Conservation (phyloP, 2,888 invertebrate species). For the Julus scandinavius region DNA sequence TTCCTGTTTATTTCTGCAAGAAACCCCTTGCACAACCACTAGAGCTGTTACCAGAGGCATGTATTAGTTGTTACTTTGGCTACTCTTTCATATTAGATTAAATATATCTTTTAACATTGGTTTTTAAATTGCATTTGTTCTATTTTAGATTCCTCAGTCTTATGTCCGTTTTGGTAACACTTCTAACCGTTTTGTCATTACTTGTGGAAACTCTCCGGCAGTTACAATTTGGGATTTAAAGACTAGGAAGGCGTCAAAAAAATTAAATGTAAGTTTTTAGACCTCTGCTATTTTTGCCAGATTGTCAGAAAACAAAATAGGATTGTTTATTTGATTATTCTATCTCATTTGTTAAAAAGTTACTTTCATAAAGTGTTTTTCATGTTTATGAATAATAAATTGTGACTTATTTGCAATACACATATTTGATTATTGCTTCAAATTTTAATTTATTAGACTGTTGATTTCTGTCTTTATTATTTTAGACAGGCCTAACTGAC, state of each 20-base stretch:
- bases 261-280: constrained; percentile 45
- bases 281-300: no score
- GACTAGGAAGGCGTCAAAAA: constrained; percentile 52
- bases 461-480: not conserved
- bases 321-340: not conserved
- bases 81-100: no score
- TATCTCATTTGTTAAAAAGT: not conserved
- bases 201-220: constrained; percentile 50
- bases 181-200: constrained; percentile 49
- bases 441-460: no score
- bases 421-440: not conserved
- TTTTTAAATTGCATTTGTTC: not conserved
- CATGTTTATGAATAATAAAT: no score
- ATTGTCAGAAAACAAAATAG: no score
- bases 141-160: constrained; percentile 52
- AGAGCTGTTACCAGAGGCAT: constrained; percentile 6
- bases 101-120: not conserved
- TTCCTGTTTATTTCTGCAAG: constrained; percentile 43
- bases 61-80: not conserved
- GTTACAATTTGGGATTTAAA: constrained; percentile 56
- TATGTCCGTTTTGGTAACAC: constrained; percentile 51
- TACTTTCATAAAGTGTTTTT: no score
- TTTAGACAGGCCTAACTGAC: not conserved
- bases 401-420: no score
- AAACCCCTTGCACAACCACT: not conserved